Conservation (phyloP, 2,113 vertebrate species). For the Chlorodrepanis virens region DNA sequence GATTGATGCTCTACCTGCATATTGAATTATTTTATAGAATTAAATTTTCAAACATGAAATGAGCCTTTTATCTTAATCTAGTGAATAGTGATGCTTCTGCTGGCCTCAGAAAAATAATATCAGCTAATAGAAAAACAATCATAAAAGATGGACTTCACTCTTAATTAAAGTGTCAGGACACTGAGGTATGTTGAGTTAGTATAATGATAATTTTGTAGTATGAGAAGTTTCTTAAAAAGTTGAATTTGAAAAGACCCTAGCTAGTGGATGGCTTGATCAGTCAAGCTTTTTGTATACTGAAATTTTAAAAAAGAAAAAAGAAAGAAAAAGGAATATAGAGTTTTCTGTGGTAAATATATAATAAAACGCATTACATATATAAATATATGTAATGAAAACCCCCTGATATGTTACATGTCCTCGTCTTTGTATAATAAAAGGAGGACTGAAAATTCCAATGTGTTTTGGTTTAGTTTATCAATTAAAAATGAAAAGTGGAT, state of each 20-base stretch:
- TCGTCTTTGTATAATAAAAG: rapidly evolving
- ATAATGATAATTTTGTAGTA: background rate
- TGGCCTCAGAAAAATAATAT: background rate
- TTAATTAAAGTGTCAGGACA: background rate
- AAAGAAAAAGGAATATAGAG: background rate
- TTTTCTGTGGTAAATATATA: background rate
- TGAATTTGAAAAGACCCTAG: background rate
- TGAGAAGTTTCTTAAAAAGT: background rate
- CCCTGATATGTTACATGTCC: background rate
- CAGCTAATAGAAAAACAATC: background rate
- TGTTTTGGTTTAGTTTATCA: background rate
- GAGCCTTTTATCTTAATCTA: background rate
- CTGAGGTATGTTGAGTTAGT: background rate
- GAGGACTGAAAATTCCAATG: background rate
- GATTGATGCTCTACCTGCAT: background rate
- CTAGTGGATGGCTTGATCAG: background rate
- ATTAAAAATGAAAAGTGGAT: background rate
- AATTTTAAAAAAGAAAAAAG: background rate
- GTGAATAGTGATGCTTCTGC: background rate
- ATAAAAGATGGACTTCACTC: background rate
- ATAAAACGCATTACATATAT: background rate
- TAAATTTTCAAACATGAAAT: background rate
- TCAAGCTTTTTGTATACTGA: background rate
- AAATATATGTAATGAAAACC: background rate
- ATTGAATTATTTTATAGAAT: background rate